These are phyloP conservation scores for Drosophila kikkawai DNA, from an alignment of 1,140 invertebrate genomes.

Conservation along the genomic window DNA sequence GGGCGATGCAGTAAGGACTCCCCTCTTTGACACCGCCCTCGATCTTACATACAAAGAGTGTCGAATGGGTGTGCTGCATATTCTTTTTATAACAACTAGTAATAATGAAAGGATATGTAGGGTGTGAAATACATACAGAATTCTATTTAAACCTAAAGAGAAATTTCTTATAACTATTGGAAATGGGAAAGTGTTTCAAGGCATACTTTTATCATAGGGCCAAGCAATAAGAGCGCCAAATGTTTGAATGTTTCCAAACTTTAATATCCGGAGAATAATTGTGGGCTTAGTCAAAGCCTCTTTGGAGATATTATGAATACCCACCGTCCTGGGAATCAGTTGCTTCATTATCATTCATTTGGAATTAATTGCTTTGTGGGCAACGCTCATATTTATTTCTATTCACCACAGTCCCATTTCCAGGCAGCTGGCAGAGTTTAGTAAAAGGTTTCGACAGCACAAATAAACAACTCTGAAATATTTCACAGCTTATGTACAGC, in stretches of 20 bases:
- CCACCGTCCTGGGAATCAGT: background rate
- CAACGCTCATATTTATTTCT: conserved; percentile 1
- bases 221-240: background rate
- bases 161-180: background rate
- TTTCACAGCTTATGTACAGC: conserved; percentile 20
- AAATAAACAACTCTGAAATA: conserved; percentile 33
- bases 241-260: background rate
- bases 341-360: conserved; percentile 34
- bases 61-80: background rate
- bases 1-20: background rate
- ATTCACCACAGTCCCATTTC: background rate
- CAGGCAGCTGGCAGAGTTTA: conserved; percentile 11
- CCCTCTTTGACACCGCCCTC: background rate
- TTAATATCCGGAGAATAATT: conserved; percentile 20
- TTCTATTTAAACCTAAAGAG: background rate
- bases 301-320: background rate
- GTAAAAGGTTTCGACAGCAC: conserved; percentile 18
- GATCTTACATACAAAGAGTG: background rate
- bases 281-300: conserved; percentile 22
- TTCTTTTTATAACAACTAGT: background rate
- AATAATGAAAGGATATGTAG: background rate
- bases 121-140: background rate
- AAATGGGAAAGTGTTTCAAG: background rate
- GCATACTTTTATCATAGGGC: background rate
- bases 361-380: conserved; percentile 27